Evolutionary conservation across 1,140 invertebrate genomes (phyloP), one percentile per base, ranked within the genome.

Genomic region (Limonius californicus): DNA sequence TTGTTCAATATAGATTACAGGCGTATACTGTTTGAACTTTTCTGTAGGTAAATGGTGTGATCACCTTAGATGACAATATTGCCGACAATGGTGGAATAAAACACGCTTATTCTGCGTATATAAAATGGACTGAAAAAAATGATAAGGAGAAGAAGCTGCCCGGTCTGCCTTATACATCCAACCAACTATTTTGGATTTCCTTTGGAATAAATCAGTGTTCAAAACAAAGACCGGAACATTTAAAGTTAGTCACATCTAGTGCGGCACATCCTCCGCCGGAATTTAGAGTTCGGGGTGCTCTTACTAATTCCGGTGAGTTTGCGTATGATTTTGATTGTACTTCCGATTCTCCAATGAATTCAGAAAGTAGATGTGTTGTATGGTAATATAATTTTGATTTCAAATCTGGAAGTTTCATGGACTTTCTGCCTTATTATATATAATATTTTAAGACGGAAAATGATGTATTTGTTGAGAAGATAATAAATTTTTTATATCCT

Each of bases 181-280:
- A 84, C 16, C 90, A 93, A 75, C 80, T 92, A 70, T 92, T 91
- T 73, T 93, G 88, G 88, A 81, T 90, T 3, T 84, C 82, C 43
- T 85, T 85, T 0, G 88, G 87, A 0, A 87, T 85, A 62, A 80
- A 77, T 2, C 87, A 87, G 87, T 89, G 87, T 72, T 79, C 79
- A 19, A 84, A 84, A 65, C 78, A 75, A 72, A 74, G 73, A 66
- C 77, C 74, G 53, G 82, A 79, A 73, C 70, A 70, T 57, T 64
- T 21, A 63, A 61, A 16, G 69, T 71, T 79, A 3, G 72, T 66
- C 27, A 74, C 82, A 23, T 74, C 80, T 1, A 80, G 2, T 0
- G 78, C 76, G n/a, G 69, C 59, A 2, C 76, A 81, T 60, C 75
- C 78, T 4, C 79, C 79, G 14, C 72, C 73, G 47, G 69, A 76